Evolutionary conservation across 2,113 vertebrate species (phyloP), one percentile per base, ranked within the genome.

Genomic region (Phalacrocorax pelagicus): DNA sequence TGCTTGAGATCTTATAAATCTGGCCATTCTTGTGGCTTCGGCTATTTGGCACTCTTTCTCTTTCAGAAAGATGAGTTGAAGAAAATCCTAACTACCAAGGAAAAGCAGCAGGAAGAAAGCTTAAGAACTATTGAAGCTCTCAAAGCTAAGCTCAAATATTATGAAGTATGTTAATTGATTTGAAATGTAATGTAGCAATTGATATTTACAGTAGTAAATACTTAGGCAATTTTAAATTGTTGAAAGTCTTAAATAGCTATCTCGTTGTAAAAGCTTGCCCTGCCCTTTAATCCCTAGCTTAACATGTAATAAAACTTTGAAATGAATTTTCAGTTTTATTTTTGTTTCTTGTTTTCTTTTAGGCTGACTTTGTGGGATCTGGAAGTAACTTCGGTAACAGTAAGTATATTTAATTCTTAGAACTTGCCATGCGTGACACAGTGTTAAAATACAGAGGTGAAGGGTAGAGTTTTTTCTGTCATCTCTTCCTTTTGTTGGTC

Each of bases 31-130:
- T 24, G 67, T 72, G 91, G 58, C 77, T 90, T 69, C 83, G 89
- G 69, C 91, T 92, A 57, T 72, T 49, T 65, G 78, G 30, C 17
- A 3, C 58, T 91, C 58, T 40, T 46, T 85, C 71, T 79, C 52
- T 92, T 97, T 88, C 97, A 99, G 99, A 99, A 98, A 92, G 99
- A 99, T 83, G 98, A 99, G 44, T 46, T 99, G 93, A 99, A 98
- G 97, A 97, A 97, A 62, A 96, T 99, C 75, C 97, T 99, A 70
- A 89, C 93, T 66, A 85, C 98, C 65, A 98, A 98, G 94, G 98
- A 98, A 85, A 99, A 99, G 96, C 99, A 99, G 46, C 98, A 98
- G 74, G 99, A 99, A 23, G 99, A 99, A 94, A 99, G 98, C 24
- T 84, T 98, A 73, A 98, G 98, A 94, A 98, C 98, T 57, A 97